Evolutionary conservation across 1,140 invertebrate species (phyloP), one percentile per base, ranked within the genome.

Genomic region (Helicoverpa zea): DNA sequence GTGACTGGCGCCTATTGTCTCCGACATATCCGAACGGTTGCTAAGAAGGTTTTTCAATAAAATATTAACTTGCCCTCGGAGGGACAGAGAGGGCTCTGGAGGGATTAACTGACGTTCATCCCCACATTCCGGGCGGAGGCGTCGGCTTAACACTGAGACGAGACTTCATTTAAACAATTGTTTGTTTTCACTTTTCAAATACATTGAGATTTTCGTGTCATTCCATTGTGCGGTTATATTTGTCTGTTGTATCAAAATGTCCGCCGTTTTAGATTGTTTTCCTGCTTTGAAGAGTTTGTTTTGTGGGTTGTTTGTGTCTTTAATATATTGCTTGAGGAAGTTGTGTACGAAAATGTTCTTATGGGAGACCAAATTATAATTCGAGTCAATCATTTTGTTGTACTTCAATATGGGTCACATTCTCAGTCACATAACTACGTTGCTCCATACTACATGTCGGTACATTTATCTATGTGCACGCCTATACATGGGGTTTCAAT

Each of bases 151-250:
- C 83, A 88, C 88, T 84, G 85, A 88, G 76, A 70, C 81, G 82
- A 82, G 83, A 86, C 85, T 90, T 91, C 88, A 90, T 90, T 89
- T 89, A 89, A 86, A 89, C 88, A 88, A 87, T 89, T 89, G 89
- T 86, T 77, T 77, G 75, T 77, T 77, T 77, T 56, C 70, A 52
- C 75, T 64, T 61, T 66, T 63, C 61, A 66, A 77, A 35, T 52
- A 29, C 61, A 66, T 61, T 54, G 47, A 66, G 75, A 77, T 77
- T 77, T 77, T 66, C 59, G 13, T 35, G 61, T 64, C 49, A 30
- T 23, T 77, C 49, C 54, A 61, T 58, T 74, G 54, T 58, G 68
- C 30, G 68, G 49, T 51, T 52, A 29, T 72, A 52, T 72, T 30
- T 72, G 66, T 70, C 49, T 30, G 2, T 51, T 9, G 23, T 43